Base-by-base conservation (phyloP, 2,888 invertebrate species). In the Oasisia sp. region DNA sequence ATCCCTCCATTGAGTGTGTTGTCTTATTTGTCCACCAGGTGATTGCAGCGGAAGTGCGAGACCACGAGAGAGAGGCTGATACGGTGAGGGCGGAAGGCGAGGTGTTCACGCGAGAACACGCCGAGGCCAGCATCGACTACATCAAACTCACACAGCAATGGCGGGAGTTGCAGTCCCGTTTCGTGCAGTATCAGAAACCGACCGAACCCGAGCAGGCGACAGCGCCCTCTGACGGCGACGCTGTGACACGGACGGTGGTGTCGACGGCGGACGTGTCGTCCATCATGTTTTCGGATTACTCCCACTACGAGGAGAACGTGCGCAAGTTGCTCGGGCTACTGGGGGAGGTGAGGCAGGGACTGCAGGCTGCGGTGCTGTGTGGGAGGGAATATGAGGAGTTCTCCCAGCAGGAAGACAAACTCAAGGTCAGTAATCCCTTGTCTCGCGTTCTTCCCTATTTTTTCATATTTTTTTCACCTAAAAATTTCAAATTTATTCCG, bases 401-500 rank as follows among this genome's bases (percentile, higher is more conserved):
- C 95, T 97, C 97, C 92, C 97, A 97, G 94, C 97, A 98, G 96
- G 97, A 98, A 94, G 97, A 97, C 95, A 97, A 97, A 92, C 96
- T 97, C 45, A 96, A 97, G 96, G 97, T 95, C 93, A 92, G 92
- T 74, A 27, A 7, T 74, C 27, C 14, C n/a, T 74, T 74, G 7
- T 74, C n/a, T 74, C 11, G 2, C 56, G 27, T 74, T 74, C 27
- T 27, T 74, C 27, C 14, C 50, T 74, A 19, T n/a, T 50, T 50
- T 50, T 0, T 45, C 0, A 45, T 11, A 45, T 45, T 45, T 45
- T 45, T 4, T 45, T 9, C 9, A 45, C 9, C 9, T 45, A 45
- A 45, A 45, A 45, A 45, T 45, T 11, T 9, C 50, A 50, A 11
- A 50, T 50, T 50, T 50, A 11, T 50, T 50, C 50, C 38, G 38